These are phyloP conservation scores for Uromys caudimaculatus DNA, from an alignment of 2,797 vertebrate genomes.

Conservation along the genomic window DNA sequence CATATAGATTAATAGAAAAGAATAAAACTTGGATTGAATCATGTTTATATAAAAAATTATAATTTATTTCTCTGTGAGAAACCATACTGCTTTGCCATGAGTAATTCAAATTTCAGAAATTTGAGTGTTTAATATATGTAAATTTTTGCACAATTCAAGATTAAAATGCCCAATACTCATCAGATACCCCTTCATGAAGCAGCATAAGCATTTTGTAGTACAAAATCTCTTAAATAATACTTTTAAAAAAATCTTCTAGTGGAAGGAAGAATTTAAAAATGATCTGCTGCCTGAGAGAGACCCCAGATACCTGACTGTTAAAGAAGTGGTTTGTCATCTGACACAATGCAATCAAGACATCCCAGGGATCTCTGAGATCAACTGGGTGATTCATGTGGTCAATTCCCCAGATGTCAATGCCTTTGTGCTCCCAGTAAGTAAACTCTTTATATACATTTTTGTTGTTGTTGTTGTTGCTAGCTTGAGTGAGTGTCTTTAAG, in stretches of 20 bases:
- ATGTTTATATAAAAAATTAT: constrained; percentile 57
- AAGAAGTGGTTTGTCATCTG: constrained; percentile 90
- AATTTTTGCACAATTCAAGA: constrained; percentile 68
- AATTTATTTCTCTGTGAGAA: constrained; percentile 65
- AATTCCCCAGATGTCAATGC: constrained; percentile 92
- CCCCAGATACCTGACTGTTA: constrained; percentile 90
- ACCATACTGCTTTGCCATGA: constrained; percentile 45
- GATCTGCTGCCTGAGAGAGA: constrained; percentile 90
- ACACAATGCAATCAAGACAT: constrained; percentile 94
- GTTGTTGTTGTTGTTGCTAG: constrained; percentile 58
- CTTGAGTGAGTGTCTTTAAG: constrained; percentile 12
- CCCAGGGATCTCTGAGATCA: constrained; percentile 89
- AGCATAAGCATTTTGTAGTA: constrained; percentile 43
- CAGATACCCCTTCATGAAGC: constrained; percentile 47
- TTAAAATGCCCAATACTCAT: constrained; percentile 52
- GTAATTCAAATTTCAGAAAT: constrained; percentile 70
- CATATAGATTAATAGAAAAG: constrained; percentile 58
- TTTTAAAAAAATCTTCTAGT: constrained; percentile 86
- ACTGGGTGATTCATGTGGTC: constrained; percentile 94
- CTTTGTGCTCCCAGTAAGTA: constrained; percentile 95
- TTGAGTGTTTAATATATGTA: constrained; percentile 55
- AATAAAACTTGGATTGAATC: constrained; percentile 64
- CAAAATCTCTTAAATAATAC: constrained; percentile 13
- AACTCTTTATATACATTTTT: constrained; percentile 14
- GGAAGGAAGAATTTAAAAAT: constrained; percentile 91